A percentile compares a stretch with the other conserved stretches of the same genome.
Evolutionary conservation across 2,888 invertebrate species (phyloP).

Genomic region (Andrena trimmerana): DNA sequence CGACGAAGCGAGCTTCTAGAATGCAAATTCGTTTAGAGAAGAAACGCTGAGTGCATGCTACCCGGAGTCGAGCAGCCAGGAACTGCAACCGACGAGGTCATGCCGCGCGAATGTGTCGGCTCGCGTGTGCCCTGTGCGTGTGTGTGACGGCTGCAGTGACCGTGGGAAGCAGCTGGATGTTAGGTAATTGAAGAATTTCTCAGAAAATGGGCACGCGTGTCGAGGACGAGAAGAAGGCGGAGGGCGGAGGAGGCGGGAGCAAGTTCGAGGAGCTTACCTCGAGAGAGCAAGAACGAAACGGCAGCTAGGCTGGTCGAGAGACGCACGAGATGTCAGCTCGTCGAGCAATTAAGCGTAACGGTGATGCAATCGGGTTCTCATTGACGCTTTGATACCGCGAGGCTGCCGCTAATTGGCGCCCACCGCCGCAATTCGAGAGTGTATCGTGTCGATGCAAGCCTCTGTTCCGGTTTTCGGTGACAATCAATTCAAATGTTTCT

Average conservation of each 20-base stretch:
- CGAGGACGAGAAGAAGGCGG: not conserved
- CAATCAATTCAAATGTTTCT: not conserved
- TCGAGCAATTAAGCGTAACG: constrained; percentile 62
- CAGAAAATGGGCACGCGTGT: constrained; percentile 59
- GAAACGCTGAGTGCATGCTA: constrained; percentile 52
- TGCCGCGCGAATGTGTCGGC: constrained; percentile 9
- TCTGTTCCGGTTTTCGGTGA: not conserved
- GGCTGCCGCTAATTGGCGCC: constrained; percentile 17
- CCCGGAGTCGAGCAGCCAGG: constrained; percentile 19
- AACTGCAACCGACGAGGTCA: constrained; percentile 49
- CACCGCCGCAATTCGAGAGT: not conserved
- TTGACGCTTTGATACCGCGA: constrained; percentile 8
- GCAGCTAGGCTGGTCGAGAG: not conserved
- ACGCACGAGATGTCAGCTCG: not conserved
- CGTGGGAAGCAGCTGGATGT: constrained; percentile 70
- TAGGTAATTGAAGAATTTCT: constrained; percentile 74
- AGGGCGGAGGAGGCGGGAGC: not conserved
- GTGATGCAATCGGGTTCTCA: constrained; percentile 54
- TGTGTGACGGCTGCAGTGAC: constrained; percentile 48
- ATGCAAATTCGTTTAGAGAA: constrained; percentile 68
- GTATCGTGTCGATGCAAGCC: not conserved
- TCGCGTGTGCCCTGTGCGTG: not conserved
- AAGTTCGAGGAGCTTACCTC: constrained; percentile 33
- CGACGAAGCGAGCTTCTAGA: constrained; percentile 33
- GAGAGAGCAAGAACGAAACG: constrained; percentile 1